A percentile compares a stretch with the other conserved stretches of the same genome.
phyloP scores from a whole-genome alignment of 2,797 vertebrate species.

The Sebastolobus altivelis region DNA sequence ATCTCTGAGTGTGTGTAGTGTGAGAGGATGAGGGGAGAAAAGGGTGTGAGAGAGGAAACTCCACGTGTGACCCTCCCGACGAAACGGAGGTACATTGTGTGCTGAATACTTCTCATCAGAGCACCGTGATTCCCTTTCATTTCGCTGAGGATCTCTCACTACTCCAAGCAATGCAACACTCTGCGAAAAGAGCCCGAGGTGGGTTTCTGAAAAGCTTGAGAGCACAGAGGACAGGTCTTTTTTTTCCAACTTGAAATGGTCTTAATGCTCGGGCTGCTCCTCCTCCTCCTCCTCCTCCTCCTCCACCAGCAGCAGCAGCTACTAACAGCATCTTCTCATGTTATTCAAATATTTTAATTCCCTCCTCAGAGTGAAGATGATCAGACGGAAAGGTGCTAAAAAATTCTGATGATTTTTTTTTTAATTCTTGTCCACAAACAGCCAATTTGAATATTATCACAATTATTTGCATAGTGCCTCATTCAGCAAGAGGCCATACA shows the following conservation, averaged over 20 bases:
- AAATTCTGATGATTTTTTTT: not conserved
- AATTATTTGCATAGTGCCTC: not conserved
- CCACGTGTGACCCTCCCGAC: not conserved
- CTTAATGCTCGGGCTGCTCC: constrained; percentile 34
- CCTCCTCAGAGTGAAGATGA: constrained; percentile 1
- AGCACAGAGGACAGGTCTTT: constrained; percentile 48
- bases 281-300: not conserved
- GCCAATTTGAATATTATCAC: not conserved
- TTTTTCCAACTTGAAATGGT: constrained; percentile 42
- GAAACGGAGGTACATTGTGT: constrained; percentile 35
- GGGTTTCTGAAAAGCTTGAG: constrained; percentile 50
- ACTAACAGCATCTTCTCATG: constrained; percentile 25
- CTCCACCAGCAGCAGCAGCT: not conserved
- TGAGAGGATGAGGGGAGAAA: constrained; percentile 1
- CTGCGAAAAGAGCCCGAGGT: constrained; percentile 26
- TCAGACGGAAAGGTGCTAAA: not conserved
- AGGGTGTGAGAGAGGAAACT: constrained; percentile 21
- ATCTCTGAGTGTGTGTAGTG: constrained; percentile 7
- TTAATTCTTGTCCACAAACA: not conserved
- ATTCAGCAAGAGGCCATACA: not conserved
- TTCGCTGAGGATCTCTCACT: constrained; percentile 43
- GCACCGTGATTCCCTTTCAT: constrained; percentile 41
- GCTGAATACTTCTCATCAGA: constrained; percentile 51
- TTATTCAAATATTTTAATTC: not conserved
- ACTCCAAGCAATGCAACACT: constrained; percentile 43